Evolutionary conservation across 1,140 invertebrate species (phyloP), one percentile per base, ranked within the genome.

Genomic region (Apolygus lucorum): DNA sequence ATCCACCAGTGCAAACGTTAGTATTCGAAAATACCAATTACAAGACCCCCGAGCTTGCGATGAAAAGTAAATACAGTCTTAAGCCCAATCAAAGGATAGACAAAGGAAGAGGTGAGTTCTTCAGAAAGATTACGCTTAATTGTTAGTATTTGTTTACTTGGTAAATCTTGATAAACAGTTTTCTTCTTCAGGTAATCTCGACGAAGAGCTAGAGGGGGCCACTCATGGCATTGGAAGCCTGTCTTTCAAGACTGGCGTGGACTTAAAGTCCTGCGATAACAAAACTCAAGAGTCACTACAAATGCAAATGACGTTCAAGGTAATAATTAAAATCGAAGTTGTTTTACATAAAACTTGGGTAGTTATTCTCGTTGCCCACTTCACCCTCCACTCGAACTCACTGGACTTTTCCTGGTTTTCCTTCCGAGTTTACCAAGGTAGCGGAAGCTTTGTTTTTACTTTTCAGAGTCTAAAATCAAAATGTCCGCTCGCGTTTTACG

Each of bases 11-110:
- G 17, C 89, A 92, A 76, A 95, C 92, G 0, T 88, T 95, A 34
- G 93, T 95, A 69, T 95, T 95, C 77, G 93, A 95, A 77, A 95
- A 95, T 78, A 94, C 91, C 0, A 94, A 94, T 77, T 93, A 90
- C 75, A 90, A 91, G 79, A 85, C 86, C 68, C 78, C 78, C 76
- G 71, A 79, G 70, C 74, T 81, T 72, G 81, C 76, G 2, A 78
- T 81, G 26, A 84, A 83, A 68, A 76, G 76, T 1, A 83, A 83
- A 74, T 82, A 81, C 70, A 78, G 78, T 0, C 77, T 82, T 2
- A 82, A 83, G 68, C 22, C 63, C 14, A 72, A 70, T 70, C 69
- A 74, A 69, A 71, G 79, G 1, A 73, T 78, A 0, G 80, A 82
- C 1, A 83, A 82, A 70, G 74, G 80, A 2, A 72, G 71, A 1